A percentile compares a stretch with the other conserved stretches of the same genome.
These are phyloP conservation scores for Carettochelys insculpta DNA, from an alignment of 2,113 vertebrate species.

Conservation along the genomic window DNA sequence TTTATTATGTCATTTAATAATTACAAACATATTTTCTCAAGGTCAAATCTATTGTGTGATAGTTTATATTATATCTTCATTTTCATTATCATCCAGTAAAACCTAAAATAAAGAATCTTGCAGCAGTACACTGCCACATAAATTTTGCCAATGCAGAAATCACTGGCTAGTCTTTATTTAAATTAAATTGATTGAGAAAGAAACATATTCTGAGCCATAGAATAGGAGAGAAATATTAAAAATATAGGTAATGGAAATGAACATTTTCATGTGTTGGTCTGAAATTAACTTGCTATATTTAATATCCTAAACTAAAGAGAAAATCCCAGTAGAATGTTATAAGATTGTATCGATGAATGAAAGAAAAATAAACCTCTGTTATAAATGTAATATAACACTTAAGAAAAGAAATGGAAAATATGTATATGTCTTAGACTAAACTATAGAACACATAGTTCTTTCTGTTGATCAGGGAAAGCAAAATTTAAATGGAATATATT, in stretches of 20 bases:
- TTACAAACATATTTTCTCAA: neutral
- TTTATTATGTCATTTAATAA: constrained; percentile 54
- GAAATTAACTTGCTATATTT: neutral
- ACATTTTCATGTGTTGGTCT: neutral
- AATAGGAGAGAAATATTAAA: neutral
- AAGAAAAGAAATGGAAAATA: neutral
- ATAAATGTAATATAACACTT: neutral
- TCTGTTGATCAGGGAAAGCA: neutral
- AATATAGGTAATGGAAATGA: neutral
- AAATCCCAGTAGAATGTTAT: neutral
- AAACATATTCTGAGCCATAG: neutral
- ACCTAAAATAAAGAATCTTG: neutral
- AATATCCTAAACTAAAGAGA: neutral
- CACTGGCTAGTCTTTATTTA: neutral
- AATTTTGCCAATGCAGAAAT: neutral
- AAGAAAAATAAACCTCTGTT: neutral
- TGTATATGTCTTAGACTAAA: neutral
- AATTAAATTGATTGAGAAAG: neutral
- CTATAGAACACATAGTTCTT: neutral
- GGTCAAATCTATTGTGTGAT: neutral
- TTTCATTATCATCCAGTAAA: neutral
- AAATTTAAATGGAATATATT: too few species aligned
- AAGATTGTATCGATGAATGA: neutral
- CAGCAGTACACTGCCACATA: neutral
- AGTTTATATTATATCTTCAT: neutral